Percentiles rank a stretch among this genome's conserved stretches.
Conservation (phyloP, 2,113 vertebrate species). For the Limanda limanda region DNA sequence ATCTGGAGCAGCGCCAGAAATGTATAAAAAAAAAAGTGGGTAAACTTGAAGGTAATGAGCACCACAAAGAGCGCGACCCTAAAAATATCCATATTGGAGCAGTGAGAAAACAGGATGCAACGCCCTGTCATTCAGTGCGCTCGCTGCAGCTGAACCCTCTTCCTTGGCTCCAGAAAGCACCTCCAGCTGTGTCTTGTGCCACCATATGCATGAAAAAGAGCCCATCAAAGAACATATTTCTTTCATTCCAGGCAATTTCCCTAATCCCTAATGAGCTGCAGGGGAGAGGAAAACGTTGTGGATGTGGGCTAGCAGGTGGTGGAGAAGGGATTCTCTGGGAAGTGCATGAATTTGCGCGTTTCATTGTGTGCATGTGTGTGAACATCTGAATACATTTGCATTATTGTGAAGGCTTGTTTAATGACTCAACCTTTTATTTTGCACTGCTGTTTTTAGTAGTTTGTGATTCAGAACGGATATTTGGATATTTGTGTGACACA, state of each 20-base stretch:
- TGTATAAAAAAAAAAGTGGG: slow-evolving; percentile 24
- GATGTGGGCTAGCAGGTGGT: slow-evolving; percentile 81
- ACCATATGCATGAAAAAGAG: slow-evolving; percentile 80
- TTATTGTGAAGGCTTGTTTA: slow-evolving; percentile 40
- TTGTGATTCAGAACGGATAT: slow-evolving; percentile 15
- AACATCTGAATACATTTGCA: slow-evolving; percentile 63
- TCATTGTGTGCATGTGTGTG: slow-evolving; percentile 42
- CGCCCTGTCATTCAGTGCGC: slow-evolving; percentile 16
- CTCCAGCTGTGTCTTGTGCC: slow-evolving; percentile 80
- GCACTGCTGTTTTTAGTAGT: slow-evolving; percentile 15
- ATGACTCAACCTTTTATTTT: slow-evolving; percentile 39
- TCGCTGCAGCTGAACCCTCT: slow-evolving; percentile 51
- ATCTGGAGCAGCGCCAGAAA: slow-evolving; percentile 17
- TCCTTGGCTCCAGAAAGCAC: slow-evolving; percentile 68
- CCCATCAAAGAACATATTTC: slow-evolving; percentile 85
- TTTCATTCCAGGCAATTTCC: slow-evolving; percentile 85
- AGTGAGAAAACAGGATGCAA: slow-evolving; percentile 27
- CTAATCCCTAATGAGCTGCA: slow-evolving; percentile 84
- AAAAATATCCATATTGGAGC: slow-evolving; percentile 34
- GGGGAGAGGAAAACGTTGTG: slow-evolving; percentile 80
- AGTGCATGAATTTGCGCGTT: slow-evolving; percentile 41
- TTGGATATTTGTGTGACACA: slow-evolving; percentile 34
- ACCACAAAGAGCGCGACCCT: slow-evolving; percentile 3
- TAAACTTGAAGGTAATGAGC: slow-evolving; percentile 11
- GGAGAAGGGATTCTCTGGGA: slow-evolving; percentile 56